These are phyloP conservation scores for Rhea pennata DNA, from an alignment of 2,113 vertebrate genomes.

Conservation along the genomic window DNA sequence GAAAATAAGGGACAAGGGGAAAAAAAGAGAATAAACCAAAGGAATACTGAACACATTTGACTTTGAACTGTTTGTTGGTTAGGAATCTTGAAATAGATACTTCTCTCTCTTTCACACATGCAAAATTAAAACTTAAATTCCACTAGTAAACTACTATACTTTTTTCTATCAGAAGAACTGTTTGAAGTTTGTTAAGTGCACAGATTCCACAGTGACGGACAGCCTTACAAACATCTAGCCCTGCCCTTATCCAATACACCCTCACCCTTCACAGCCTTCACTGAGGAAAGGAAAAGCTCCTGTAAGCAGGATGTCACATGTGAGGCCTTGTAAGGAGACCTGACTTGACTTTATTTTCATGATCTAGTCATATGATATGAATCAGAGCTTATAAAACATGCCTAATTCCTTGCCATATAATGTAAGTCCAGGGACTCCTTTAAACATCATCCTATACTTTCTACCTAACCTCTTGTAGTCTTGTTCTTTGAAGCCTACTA, in stretches of 20 bases:
- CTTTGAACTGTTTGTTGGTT: neutral
- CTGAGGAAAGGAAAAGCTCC: neutral
- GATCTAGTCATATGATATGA: neutral
- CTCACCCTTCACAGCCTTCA: neutral
- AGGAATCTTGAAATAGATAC: neutral
- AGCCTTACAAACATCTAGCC: neutral
- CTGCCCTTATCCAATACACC: neutral
- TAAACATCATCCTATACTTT: neutral
- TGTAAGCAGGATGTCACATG: neutral
- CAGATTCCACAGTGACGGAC: neutral
- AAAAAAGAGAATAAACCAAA: neutral
- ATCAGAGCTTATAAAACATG: neutral
- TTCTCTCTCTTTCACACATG: slow-evolving; percentile 11
- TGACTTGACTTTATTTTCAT: neutral
- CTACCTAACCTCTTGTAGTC: neutral
- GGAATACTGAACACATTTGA: neutral
- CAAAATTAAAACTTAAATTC: neutral
- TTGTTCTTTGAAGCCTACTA: neutral
- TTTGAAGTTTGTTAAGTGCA: neutral
- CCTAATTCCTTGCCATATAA: neutral
- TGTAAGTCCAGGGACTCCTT: neutral
- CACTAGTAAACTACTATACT: neutral
- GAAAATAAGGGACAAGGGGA: neutral
- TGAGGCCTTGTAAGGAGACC: neutral
- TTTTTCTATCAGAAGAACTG: neutral